Percentiles rank a stretch among this genome's conserved stretches.
These are phyloP conservation scores for Myiozetetes cayanensis DNA, from an alignment of 2,113 vertebrate species.

Conservation along the genomic window DNA sequence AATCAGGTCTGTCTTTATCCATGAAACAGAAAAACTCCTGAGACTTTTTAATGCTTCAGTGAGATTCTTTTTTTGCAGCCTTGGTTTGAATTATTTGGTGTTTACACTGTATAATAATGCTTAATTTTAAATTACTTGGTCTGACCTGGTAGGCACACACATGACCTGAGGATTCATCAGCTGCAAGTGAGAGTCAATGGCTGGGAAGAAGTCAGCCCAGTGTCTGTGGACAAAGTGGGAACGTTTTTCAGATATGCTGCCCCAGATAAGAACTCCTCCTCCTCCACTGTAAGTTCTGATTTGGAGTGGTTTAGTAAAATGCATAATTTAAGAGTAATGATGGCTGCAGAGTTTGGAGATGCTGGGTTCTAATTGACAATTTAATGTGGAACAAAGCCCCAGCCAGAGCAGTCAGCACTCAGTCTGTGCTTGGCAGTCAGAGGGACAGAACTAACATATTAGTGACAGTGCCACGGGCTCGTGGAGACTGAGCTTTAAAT, in stretches of 20 bases:
- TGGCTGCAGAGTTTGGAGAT: neutral
- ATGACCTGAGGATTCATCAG: slow-evolving; percentile 94
- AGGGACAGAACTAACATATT: neutral
- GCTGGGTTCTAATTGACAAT: neutral
- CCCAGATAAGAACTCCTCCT: slow-evolving; percentile 90
- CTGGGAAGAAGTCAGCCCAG: slow-evolving; percentile 96
- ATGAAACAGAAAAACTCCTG: neutral
- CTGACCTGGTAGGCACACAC: slow-evolving; percentile 84
- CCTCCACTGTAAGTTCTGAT: slow-evolving; percentile 84
- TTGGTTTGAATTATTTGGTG: neutral
- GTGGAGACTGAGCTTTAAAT: neutral
- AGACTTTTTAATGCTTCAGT: neutral
- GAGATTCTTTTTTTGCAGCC: neutral
- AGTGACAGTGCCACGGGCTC: neutral
- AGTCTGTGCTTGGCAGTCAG: neutral
- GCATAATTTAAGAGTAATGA: neutral
- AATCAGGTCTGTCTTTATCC: neutral
- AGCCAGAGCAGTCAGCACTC: neutral
- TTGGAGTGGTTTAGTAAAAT: neutral
- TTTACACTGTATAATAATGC: neutral
- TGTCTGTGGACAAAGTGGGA: slow-evolving; percentile 97
- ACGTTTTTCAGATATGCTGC: slow-evolving; percentile 97
- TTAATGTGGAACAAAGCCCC: neutral
- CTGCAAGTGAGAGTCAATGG: slow-evolving; percentile 92
- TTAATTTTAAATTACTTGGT: neutral